Evolutionary conservation across 2,888 invertebrate genomes (phyloP), one percentile per base, ranked within the genome.

Genomic region (Zeuzera pyrina): DNA sequence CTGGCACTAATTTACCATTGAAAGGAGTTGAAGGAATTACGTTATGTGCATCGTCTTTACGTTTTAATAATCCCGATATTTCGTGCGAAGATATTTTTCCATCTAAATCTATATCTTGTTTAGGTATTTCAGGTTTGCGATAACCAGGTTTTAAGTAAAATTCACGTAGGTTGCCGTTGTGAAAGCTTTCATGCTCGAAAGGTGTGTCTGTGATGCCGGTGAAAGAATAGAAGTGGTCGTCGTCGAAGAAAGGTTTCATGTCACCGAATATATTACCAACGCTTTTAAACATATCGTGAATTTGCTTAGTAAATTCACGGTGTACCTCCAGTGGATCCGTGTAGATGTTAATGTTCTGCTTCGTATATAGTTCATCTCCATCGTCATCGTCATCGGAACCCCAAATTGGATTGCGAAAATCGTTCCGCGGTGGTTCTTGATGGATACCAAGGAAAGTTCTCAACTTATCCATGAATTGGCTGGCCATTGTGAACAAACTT

Each of bases 391-490:
- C 79, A 38, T 79, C 79, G 3, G 73, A 68, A 31, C 66, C 70
- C 81, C 83, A 81, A 44, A 83, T 78, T 3, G 83, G 83, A 47
- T 83, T 83, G 29, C 83, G 67, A 46, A 83, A 83, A 43, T 81
- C 78, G 39, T 78, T 83, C 45, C 57, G 55, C 13, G 76, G 78
- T 21, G 69, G 63, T 31, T 70, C 62, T 28, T 55, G 51, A 14
- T 47, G 47, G 16, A 77, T 23, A 14, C 81, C 81, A 33, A 83
- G 59, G 52, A 79, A 77, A 15, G 59, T 46, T 14, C 64, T 61
- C 28, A 83, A 39, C 49, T 57, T 73, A 32, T 70, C 65, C 67
- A 77, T 66, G 36, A 81, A 50, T 27, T 48, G 52, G 30, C 42
- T 52, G 15, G 59, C 14, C 39, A 39, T 39, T 8, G 10, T 7